A percentile compares a stretch with the other conserved stretches of the same genome.
phyloP scores from a whole-genome alignment of 2,797 vertebrate genomes.

The Heteromormyrus szaboi region DNA sequence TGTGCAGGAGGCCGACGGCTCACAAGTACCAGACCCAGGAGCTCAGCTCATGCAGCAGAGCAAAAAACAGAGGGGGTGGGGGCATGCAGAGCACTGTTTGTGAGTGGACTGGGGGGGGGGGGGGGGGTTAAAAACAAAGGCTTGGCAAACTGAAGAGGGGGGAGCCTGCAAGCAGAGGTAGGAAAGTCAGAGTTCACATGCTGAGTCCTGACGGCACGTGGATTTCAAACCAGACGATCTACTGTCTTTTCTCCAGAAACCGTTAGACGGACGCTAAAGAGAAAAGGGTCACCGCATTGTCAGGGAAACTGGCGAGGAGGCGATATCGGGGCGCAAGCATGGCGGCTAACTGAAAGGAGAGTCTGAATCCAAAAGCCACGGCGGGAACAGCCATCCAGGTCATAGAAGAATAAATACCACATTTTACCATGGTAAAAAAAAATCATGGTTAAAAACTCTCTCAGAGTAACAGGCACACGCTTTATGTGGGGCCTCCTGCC shows the following conservation, averaged over 20 bases:
- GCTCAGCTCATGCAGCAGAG: conserved; percentile 33
- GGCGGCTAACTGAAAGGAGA: conserved; percentile 21
- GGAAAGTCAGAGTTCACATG: conserved; percentile 55
- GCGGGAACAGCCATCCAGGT: conserved; percentile 6
- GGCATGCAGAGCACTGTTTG: conserved; percentile 59
- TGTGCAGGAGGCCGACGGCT: conserved; percentile 60
- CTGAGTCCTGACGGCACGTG: conserved; percentile 47
- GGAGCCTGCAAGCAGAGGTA: conserved; percentile 69
- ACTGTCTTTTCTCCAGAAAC: not conserved
- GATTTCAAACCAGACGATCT: conserved; percentile 45
- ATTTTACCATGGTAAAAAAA: not conserved
- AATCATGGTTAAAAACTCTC: conserved; percentile 12
- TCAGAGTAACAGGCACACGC: conserved; percentile 7
- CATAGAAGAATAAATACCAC: conserved; percentile 28
- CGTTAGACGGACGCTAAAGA: not conserved
- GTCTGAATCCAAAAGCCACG: conserved; percentile 53
- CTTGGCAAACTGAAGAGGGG: conserved; percentile 35
- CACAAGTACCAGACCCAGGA: conserved; percentile 50
- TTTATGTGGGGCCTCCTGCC: not conserved
- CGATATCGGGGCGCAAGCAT: conserved; percentile 24
- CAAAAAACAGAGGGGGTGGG: conserved; percentile 42
- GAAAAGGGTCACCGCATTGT: conserved; percentile 37
- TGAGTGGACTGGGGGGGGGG: conserved; percentile 34
- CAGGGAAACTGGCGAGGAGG: conserved; percentile 33
- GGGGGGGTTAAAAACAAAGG: conserved; percentile 58